Base-by-base conservation (phyloP, 1,140 invertebrate genomes). In the Drosophila lacteicornis region DNA sequence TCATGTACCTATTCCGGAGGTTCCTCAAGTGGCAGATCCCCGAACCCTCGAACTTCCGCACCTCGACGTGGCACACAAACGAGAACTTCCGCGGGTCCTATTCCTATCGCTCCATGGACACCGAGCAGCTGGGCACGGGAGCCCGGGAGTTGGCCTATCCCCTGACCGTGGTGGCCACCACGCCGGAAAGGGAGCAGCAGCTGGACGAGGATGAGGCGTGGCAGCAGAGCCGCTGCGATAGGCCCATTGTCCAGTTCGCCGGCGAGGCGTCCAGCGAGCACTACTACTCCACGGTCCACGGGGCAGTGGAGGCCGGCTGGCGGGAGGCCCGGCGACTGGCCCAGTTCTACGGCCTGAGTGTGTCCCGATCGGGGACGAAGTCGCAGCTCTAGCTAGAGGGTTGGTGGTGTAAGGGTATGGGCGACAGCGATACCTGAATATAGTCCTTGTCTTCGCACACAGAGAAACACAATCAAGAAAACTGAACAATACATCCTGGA, bases 271-370 rank as follows among this genome's bases (percentile, higher is more conserved):
- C 96, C 2, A 95, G 95, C 60, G 92, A 94, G 40, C 93, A 95
- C 76, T 95, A 94, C 84, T 97, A 95, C 90, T 96, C 95, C 13
- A 96, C 96, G 2, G 97, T 96, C 1, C 97, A 98, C 91, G 97
- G 97, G 13, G 97, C 97, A 1, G 93, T 97, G 3, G 95, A 96
- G 92, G 94, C 95, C 11, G 97, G 97, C 0, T 96, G 95, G 93
- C 93, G 96, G 69, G 97, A 97, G 93, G 97, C 97, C 8, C 94
- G 96, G 11, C 77, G 92, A 11, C 27, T 93, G 13, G 90, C 82
- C 0, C 87, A 91, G 5, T 92, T 93, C 27, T 93, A 93, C 51
- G 85, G 91, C 15, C 33, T 80, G 7, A 67, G 19, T 7, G 25
- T 33, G 3, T 51, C 57, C 7, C 46, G 63, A 3, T 42, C 66